A percentile compares a stretch with the other conserved stretches of the same genome.
Conservation (phyloP, 2,113 vertebrate species). For the Telmatochromis sp. region DNA sequence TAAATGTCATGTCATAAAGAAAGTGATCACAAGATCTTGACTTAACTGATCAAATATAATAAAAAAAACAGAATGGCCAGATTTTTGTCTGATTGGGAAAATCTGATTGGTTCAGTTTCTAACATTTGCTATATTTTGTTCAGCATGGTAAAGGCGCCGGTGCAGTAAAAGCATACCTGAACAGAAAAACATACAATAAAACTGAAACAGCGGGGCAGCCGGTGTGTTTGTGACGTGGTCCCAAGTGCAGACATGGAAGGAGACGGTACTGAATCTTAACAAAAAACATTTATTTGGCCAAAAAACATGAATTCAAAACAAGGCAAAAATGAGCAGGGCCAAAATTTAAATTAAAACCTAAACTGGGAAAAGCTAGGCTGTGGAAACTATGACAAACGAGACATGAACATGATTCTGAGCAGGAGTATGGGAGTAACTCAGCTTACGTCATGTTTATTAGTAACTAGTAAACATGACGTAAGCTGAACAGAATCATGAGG, state of each 20-base stretch:
- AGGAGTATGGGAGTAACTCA: neutral
- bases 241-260: neutral
- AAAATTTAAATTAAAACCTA: neutral
- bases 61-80: neutral
- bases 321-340: neutral
- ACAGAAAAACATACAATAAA: neutral
- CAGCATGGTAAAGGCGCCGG: rapidly evolving
- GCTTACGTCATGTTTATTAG: neutral
- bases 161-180: neutral
- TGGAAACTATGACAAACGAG: neutral
- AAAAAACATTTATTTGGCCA: neutral
- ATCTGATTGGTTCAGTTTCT: neutral
- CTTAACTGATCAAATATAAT: neutral
- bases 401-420: neutral
- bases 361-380: neutral
- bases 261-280: neutral
- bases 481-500: neutral
- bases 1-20: neutral
- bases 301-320: neutral
- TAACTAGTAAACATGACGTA: neutral
- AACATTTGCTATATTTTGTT: neutral
- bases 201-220: neutral
- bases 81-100: neutral
- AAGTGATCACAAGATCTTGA: neutral
- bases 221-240: neutral